A percentile compares a stretch with the other conserved stretches of the same genome.
phyloP scores from a whole-genome alignment of 1,140 invertebrate genomes.

The Drepana arcuata region DNA sequence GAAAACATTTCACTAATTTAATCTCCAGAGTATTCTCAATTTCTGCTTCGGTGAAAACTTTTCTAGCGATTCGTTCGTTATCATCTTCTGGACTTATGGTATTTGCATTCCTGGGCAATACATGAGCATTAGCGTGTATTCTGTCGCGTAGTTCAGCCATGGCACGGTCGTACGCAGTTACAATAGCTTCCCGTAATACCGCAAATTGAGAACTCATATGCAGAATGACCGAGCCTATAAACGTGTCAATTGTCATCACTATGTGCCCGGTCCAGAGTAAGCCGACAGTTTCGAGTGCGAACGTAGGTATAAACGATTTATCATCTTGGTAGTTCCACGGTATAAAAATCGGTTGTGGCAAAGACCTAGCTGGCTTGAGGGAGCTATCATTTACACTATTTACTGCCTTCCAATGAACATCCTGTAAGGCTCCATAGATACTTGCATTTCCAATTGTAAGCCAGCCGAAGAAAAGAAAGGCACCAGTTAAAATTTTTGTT shows the following conservation, averaged over 20 bases:
- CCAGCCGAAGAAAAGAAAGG: conserved; percentile 61
- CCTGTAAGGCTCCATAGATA: conserved; percentile 50
- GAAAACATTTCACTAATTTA: conserved; percentile 34
- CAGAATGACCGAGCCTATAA: conserved; percentile 53
- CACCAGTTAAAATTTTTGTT: conserved; percentile 39
- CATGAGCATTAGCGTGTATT: conserved; percentile 9
- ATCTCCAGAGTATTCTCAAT: conserved; percentile 38
- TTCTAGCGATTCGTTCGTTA: conserved; percentile 27
- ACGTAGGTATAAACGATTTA: conserved; percentile 36
- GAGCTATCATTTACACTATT: conserved; percentile 31
- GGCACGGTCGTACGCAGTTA: conserved; percentile 46
- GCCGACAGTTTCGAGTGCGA: conserved; percentile 48
- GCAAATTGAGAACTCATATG: conserved; percentile 58
- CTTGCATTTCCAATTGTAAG: conserved; percentile 53
- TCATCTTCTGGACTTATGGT: conserved; percentile 7
- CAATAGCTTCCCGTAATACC: conserved; percentile 49
- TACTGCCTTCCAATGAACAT: conserved; percentile 44
- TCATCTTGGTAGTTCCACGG: conserved; percentile 53
- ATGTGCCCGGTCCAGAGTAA: conserved; percentile 63
- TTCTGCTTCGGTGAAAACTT: conserved; percentile 26
- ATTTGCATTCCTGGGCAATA: too few species aligned
- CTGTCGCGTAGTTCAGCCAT: conserved; percentile 24
- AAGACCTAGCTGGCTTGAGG: conserved; percentile 26
- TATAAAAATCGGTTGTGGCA: conserved; percentile 58
- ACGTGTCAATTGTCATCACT: conserved; percentile 59